Evolutionary conservation across 64 coral and sea anemone genomes (phyloP), one percentile per base, ranked within the genome.

Genomic region (Pachyseris speciosa): DNA sequence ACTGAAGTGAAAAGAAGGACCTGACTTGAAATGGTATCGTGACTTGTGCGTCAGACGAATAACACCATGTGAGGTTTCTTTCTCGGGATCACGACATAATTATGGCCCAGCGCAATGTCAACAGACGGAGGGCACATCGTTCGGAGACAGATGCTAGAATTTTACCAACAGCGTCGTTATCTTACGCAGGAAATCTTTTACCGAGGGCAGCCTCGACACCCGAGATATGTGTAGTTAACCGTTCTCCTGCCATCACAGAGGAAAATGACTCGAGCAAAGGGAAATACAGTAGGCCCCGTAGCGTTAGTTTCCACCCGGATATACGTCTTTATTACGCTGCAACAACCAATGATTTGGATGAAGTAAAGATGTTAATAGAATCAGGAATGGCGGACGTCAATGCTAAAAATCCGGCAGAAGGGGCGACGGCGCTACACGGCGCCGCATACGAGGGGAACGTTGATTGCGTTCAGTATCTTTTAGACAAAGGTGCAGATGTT

Each of bases 271-370:
- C 55, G 20, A 44, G 43, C 28, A 93, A 94, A 45, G 64, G 37
- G 43, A 93, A 93, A 44, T 90, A 93, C 53, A 80, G 69, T 29
- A 86, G 95, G 19, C 91, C 95, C n/a, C 83, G 91, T 39, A 97
- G 95, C 74, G 95, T 97, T 4, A 97, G 91, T 57, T 97, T 97
- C 43, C 95, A 97, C 28, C 95, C 95, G 17, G 72, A 97, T 26
- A 87, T 97, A 64, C 69, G 95, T 34, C 72, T 97, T 2, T 97
- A 92, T 60, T 97, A 97, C 52, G 91, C 95, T 9, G 91, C 91
- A 4, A 97, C 95, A 4, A 93, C 86, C 25, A 93, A 97, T 47
- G 92, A 94, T 79, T 84, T 97, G 17, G 91, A 89, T 37, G 95
- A 97, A 42, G 95, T 93, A 0, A 75, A 84, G 51, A 94, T 50